Conservation (phyloP, 35 echinoderm and acorn worm species). For the Nesometra sesokonis region DNA sequence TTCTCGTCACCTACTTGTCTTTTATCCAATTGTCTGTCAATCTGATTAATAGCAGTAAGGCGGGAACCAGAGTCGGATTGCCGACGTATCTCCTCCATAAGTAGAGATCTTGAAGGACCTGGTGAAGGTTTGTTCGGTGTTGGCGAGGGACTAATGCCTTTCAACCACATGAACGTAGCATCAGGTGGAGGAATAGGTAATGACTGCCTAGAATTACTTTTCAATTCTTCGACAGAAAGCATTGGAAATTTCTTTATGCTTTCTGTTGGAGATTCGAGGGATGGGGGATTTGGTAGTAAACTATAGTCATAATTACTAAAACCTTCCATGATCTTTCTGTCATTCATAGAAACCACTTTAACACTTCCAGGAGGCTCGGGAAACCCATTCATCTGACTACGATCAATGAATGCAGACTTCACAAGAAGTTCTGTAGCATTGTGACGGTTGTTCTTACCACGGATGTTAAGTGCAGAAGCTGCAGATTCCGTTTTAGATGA, state of each 20-base stretch:
- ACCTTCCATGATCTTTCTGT: conserved; percentile 51
- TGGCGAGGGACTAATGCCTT: background rate
- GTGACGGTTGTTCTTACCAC: conserved; percentile 27
- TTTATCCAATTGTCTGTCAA: background rate
- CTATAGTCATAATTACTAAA: background rate
- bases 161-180: background rate
- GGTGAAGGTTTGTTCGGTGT: background rate
- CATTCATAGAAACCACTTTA: conserved; percentile 32
- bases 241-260: too few species aligned
- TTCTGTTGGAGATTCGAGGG: background rate
- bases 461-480: conserved; percentile 38
- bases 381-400: conserved; percentile 19
- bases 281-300: background rate
- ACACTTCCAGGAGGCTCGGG: background rate
- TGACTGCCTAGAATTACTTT: background rate
- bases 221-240: background rate
- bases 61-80: background rate
- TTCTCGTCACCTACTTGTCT: background rate
- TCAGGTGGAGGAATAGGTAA: background rate
- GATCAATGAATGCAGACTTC: conserved; percentile 21
- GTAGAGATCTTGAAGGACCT: background rate
- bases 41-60: background rate
- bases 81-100: background rate
- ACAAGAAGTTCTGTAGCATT: conserved; percentile 51
- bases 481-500: conserved; percentile 5